phyloP scores from a whole-genome alignment of 2,888 invertebrate species.

The Eilema sororculum region DNA sequence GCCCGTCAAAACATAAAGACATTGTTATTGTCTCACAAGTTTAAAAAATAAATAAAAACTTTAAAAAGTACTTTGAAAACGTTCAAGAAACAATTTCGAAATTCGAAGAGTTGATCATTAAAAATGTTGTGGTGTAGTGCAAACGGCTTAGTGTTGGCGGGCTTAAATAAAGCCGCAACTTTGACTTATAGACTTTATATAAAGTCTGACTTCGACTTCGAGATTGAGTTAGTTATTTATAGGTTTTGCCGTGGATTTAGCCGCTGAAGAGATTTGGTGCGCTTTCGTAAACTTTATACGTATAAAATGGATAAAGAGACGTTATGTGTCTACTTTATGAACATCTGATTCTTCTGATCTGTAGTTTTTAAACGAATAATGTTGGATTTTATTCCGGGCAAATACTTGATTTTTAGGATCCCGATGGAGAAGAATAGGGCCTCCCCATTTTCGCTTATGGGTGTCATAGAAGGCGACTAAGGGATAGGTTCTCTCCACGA shows the following conservation, averaged over 20 bases:
- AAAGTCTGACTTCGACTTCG: conserved; percentile 37
- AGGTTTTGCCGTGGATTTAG: conserved; percentile 19
- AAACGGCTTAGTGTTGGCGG: conserved; percentile 55
- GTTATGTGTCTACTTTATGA: background rate
- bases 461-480: no score
- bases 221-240: conserved; percentile 46
- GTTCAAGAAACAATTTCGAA: conserved; percentile 54
- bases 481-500: no score
- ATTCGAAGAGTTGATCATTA: conserved; percentile 54
- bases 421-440: no score
- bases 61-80: conserved; percentile 34
- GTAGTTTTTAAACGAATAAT: background rate
- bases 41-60: conserved; percentile 10
- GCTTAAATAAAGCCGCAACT: conserved; percentile 60
- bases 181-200: conserved; percentile 60
- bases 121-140: conserved; percentile 57
- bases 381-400: background rate
- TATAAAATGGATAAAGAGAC: background rate
- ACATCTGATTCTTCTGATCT: background rate
- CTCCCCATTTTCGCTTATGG: no score
- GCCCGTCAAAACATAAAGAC: background rate
- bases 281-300: conserved; percentile 8
- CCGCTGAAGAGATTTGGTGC: conserved; percentile 4
- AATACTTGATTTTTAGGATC: no score
- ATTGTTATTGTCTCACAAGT: background rate